Conservation (phyloP, 2,888 invertebrate species). For the Ormyrus labotus region DNA sequence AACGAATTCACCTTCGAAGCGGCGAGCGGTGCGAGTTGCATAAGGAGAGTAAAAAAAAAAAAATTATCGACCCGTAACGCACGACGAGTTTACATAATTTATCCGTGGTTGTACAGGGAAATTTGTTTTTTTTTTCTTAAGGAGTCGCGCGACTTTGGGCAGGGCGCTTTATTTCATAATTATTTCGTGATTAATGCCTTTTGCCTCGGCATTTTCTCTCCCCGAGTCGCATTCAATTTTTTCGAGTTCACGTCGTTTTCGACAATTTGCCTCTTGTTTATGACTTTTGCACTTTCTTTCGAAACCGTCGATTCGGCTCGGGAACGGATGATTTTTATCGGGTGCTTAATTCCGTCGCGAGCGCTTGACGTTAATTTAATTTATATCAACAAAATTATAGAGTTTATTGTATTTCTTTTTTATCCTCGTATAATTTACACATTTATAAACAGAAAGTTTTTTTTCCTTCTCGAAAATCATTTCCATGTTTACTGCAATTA, state of each 20-base stretch:
- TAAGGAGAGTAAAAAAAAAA: conserved; percentile 29
- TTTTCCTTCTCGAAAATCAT: too few relatives aligned
- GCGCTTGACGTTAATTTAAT: too few relatives aligned
- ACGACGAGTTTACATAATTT: conserved; percentile 44
- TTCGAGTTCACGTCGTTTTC: background rate
- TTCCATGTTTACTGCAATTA: too few relatives aligned
- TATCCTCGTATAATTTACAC: too few relatives aligned
- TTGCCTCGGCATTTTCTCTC: conserved; percentile 9
- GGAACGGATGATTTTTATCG: too few relatives aligned
- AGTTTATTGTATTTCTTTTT: too few relatives aligned
- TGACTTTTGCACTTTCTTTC: too few relatives aligned
- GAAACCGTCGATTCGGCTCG: too few relatives aligned
- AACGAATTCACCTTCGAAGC: conserved; percentile 15
- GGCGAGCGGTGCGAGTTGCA: background rate
- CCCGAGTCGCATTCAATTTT: background rate
- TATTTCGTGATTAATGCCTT: conserved; percentile 1
- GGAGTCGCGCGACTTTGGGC: background rate
- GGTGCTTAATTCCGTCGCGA: too few relatives aligned
- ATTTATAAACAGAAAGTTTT: too few relatives aligned
- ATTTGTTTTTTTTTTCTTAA: background rate
- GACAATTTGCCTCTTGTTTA: too few relatives aligned
- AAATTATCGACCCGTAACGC: conserved; percentile 25
- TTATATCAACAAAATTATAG: too few relatives aligned
- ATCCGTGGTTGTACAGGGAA: conserved; percentile 8
- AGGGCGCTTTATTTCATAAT: conserved; percentile 9